Conservation (phyloP, 2,797 vertebrate species). For the Enteromius trimaculatus region DNA sequence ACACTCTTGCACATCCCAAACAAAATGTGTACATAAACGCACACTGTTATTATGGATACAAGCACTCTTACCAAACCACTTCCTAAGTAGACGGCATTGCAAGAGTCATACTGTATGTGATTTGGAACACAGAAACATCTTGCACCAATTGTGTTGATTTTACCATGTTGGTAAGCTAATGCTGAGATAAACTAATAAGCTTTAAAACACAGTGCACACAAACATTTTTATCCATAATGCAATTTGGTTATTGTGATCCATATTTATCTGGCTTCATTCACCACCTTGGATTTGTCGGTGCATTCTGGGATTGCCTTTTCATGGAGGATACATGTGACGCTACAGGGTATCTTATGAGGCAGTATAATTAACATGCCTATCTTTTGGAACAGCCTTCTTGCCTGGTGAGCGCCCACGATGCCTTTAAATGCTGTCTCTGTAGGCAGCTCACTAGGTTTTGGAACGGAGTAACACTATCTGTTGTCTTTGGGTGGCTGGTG, state of each 20-base stretch:
- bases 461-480: conserved; percentile 3
- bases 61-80: neutral
- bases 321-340: conserved; percentile 5
- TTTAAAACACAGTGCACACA: neutral
- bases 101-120: neutral
- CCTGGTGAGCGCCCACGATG: conserved; percentile 8
- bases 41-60: neutral
- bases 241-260: neutral
- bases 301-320: conserved; percentile 16
- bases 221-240: neutral
- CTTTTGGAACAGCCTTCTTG: conserved; percentile 31
- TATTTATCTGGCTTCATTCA: neutral
- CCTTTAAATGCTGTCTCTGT: conserved; percentile 34
- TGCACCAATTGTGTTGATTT: neutral
- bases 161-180: conserved; percentile 3
- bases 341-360: conserved; percentile 21
- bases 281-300: neutral
- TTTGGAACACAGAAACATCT: neutral
- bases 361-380: conserved; percentile 36
- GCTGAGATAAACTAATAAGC: neutral
- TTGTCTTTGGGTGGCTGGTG: conserved; percentile 58
- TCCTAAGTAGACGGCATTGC: neutral
- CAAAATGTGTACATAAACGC: conserved; percentile 24
- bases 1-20: conserved; percentile 45
- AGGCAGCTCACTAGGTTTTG: conserved; percentile 35